Conservation (phyloP, 2,113 vertebrate genomes). For the Pygoscelis antarcticus region DNA sequence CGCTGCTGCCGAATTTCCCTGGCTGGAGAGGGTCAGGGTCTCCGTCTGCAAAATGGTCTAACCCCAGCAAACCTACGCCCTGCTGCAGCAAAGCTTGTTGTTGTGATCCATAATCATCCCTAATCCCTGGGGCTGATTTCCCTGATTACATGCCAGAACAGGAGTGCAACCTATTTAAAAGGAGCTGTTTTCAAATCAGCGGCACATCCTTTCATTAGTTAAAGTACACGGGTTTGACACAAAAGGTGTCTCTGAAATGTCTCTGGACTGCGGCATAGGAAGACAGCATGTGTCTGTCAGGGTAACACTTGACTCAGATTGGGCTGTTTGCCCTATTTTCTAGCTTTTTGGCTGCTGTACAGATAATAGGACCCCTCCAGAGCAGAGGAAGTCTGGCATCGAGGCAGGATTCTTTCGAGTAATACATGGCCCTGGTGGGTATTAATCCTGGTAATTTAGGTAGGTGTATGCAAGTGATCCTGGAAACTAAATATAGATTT, state of each 20-base stretch:
- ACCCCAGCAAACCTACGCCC: neutral
- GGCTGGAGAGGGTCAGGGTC: neutral
- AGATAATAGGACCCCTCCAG: neutral
- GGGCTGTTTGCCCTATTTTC: constrained; percentile 23
- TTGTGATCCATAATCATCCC: neutral
- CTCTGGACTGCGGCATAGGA: neutral
- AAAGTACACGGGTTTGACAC: neutral
- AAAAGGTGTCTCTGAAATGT: neutral
- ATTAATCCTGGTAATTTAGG: neutral
- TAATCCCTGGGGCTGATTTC: neutral
- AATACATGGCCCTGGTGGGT: neutral
- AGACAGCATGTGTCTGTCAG: neutral
- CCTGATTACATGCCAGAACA: neutral
- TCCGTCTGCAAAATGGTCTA: neutral
- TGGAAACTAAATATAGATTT: neutral
- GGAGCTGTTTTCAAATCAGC: neutral
- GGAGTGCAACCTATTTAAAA: neutral
- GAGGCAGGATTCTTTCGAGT: constrained; percentile 33
- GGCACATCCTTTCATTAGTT: neutral
- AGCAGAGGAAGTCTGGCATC: neutral
- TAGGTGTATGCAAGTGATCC: neutral
- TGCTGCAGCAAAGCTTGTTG: neutral
- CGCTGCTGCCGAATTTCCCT: neutral
- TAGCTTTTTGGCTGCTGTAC: constrained; percentile 2
- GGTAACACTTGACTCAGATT: neutral